Base-by-base conservation (phyloP, 2,113 vertebrate species). In the Ammodytes dubius region DNA sequence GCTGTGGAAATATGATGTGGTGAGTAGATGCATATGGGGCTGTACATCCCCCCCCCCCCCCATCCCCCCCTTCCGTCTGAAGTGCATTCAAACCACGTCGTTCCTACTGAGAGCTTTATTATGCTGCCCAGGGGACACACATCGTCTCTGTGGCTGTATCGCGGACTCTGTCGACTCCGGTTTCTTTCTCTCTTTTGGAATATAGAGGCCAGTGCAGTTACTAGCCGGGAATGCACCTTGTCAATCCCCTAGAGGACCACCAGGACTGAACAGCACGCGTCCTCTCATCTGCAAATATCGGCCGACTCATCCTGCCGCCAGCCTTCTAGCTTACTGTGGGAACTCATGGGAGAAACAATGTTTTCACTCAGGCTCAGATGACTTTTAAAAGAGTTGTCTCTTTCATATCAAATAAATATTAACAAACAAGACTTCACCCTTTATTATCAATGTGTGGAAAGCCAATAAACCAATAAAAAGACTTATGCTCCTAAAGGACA, bases 1-100 rank as follows among this genome's bases (percentile, higher is more conserved):
- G 82, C 84, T 77, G 71, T 91, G 84, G 89, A 94, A 92, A 93
- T 92, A 91, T 92, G 90, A 93, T 93, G 92, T 92, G 92, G 89
- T 92, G 90, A 92, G 85, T 87, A 70, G 59, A 89, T 85, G 84
- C 90, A 91, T 89, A 91, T 88, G 83, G 88, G 74, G 69, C 81
- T 82, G 83, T 79, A 79, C 87, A 88, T 89, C 82, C 82, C 82
- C 87, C 47, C 65, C 77, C 17, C 71, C 72, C 82, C 82, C 82
- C 87, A 43, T 61, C 77, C 17, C 71, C 72, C 17, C 71, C 72
- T 70, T 78, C 79, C 43, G 78, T 94, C 87, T 92, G 92, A 94
- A 91, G 89, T 88, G 84, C 64, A 84, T 92, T 95, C 87, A 94
- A 92, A 91, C 91, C 91, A 90, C 77, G 83, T 87, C 49, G 73